Percentiles rank a stretch among this genome's conserved stretches.
Conservation (phyloP, 2,888 invertebrate genomes). For the Oscheius myriophilus region DNA sequence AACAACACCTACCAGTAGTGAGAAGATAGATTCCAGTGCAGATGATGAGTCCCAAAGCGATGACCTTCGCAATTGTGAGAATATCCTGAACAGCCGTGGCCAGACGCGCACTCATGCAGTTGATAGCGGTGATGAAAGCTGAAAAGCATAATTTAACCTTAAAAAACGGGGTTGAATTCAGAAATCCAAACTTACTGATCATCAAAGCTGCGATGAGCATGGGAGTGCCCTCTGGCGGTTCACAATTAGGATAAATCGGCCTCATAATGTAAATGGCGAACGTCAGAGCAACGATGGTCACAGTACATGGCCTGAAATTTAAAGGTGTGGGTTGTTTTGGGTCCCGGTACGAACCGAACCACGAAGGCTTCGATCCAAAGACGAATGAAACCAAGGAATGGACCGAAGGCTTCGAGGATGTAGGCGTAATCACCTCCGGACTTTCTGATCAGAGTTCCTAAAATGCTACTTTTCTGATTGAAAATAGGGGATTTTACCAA, state of each 20-base stretch:
- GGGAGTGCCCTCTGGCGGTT: conserved; percentile 87
- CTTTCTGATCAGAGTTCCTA: conserved; percentile 54
- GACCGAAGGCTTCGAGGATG: conserved; percentile 98
- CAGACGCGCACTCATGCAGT: conserved; percentile 96
- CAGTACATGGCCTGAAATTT: conserved; percentile 84
- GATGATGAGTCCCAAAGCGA: conserved; percentile 91
- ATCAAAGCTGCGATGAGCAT: conserved; percentile 89
- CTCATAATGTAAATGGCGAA: conserved; percentile 95
- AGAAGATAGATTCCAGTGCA: conserved; percentile 89
- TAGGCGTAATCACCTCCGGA: conserved; percentile 90
- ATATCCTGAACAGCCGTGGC: conserved; percentile 93
- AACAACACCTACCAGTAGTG: conserved; percentile 79
- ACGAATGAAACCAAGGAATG: conserved; percentile 92
- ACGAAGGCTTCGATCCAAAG: conserved; percentile 98
- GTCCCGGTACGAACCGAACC: conserved; percentile 51
- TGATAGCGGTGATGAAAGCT: conserved; percentile 94
- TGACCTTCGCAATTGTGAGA: conserved; percentile 90
- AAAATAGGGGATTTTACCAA: conserved; percentile 78
- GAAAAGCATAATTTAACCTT: too few species aligned
- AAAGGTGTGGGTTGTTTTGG: too few species aligned
- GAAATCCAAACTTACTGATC: conserved; percentile 79
- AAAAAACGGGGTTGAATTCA: too few species aligned
- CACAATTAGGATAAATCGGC: conserved; percentile 93
- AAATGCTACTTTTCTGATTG: background rate
- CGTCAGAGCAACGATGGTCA: conserved; percentile 94